Base-by-base conservation (phyloP, 2,113 vertebrate species). In the Alexandromys fortis region DNA sequence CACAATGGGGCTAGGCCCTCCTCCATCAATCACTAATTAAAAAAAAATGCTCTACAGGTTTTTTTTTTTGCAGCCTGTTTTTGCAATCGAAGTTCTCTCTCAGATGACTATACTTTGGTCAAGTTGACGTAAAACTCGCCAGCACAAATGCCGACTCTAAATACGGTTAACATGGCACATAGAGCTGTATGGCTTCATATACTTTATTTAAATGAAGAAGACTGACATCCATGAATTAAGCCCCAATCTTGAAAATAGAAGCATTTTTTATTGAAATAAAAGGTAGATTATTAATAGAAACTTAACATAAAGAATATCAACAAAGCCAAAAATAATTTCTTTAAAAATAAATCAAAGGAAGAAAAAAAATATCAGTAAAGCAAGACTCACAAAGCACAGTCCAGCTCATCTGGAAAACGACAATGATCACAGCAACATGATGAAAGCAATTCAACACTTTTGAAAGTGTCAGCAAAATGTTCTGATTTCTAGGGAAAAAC, bases 281-380 rank as follows among this genome's bases (percentile, higher is more conserved):
- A 93, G 86, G 38, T 30, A 88, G 47, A 45, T 83, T 52, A 55
- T 70, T 47, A 67, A 91, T 47, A 70, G 38, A 92, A 87, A 86
- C 58, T 49, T 7, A 61, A 4, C 19, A 38, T 45, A 61, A 68
- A 92, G 67, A 90, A 88, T 49, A 83, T 33, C 24, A 38, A 70
- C 19, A 88, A 92, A 94, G 16, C 33, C n/a, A 47, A 63, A 85
- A 79, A 11, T 49, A 49, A 26, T 8, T 68, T 65, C 86, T 94
- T 92, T 86, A 47, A 82, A 42, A 83, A 68, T 95, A 65, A 93
- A 73, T 61, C 26, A 79, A 33, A 92, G 47, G 12, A 9, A 30
- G 75, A n/a, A n/a, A 73, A 52, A 78, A 61, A 75, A 58, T 68
- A 86, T 52, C 45, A 26, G 4, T 65, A 73, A 61, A 10, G 42